phyloP scores from a whole-genome alignment of 35 echinoderm and acorn worm species.

The Lytechinus variegatus region DNA sequence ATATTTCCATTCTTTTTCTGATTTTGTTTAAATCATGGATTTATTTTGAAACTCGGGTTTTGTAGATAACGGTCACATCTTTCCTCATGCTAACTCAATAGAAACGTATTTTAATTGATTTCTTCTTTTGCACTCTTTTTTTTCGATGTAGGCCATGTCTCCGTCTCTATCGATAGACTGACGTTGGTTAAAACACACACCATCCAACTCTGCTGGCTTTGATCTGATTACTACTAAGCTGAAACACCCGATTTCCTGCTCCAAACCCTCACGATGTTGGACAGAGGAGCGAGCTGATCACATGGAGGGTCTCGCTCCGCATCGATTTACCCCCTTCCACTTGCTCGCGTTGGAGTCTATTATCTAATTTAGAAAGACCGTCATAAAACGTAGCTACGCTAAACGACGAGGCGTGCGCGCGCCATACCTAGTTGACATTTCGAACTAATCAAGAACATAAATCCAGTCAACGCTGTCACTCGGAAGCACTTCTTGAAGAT shows the following conservation, averaged over 20 bases:
- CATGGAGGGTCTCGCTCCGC: neutral
- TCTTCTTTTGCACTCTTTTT: neutral
- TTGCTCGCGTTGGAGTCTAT: neutral
- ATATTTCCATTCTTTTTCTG: too few species aligned
- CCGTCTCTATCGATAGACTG: neutral
- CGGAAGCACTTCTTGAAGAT: neutral
- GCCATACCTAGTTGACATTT: neutral
- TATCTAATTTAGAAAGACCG: neutral
- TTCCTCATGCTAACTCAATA: too few species aligned
- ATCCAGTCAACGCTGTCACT: neutral
- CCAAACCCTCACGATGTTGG: neutral
- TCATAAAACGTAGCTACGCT: neutral
- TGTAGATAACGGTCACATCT: too few species aligned
- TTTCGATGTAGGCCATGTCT: neutral
- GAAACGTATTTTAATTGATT: too few species aligned
- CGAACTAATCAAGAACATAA: neutral
- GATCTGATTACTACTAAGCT: constrained; percentile 12
- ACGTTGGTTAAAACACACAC: neutral
- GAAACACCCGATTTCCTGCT: constrained; percentile 1
- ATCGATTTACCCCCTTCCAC: neutral
- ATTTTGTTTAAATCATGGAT: too few species aligned
- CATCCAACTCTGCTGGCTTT: neutral
- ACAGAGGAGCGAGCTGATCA: neutral
- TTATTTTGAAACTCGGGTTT: too few species aligned
- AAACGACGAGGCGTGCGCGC: neutral